A percentile compares a stretch with the other conserved stretches of the same genome.
phyloP scores from a whole-genome alignment of 2,113 vertebrate species.

The Holacanthus passer region DNA sequence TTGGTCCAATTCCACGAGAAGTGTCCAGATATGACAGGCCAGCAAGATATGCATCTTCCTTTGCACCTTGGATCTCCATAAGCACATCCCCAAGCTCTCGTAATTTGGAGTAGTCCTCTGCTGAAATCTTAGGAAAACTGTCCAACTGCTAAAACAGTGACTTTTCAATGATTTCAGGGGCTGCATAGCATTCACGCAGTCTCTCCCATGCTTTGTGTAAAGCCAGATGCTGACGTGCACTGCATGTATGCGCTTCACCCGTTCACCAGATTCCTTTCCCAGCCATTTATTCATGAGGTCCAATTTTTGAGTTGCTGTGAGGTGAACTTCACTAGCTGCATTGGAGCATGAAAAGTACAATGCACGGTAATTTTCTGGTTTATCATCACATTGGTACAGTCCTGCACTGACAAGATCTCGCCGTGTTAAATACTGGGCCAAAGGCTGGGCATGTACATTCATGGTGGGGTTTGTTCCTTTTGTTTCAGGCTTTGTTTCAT shows the following conservation, averaged over 20 bases:
- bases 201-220: slow-evolving; percentile 6
- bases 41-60: background rate
- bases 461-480: too few species aligned
- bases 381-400: too few species aligned
- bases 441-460: too few species aligned
- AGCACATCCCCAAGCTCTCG: slow-evolving; percentile 1
- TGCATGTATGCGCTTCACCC: background rate
- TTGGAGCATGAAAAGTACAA: slow-evolving; percentile 4
- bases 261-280: background rate
- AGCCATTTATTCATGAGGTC: slow-evolving; percentile 16
- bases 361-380: background rate
- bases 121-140: background rate
- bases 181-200: slow-evolving; percentile 7
- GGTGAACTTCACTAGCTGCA: background rate
- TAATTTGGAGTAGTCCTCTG: background rate
- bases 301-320: background rate
- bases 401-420: too few species aligned
- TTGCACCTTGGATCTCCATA: background rate
- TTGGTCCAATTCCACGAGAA: background rate
- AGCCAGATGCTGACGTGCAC: background rate
- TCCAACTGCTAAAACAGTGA: background rate
- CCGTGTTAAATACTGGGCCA: too few species aligned
- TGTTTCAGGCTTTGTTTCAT: too few species aligned
- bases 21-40: background rate
- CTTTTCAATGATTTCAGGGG: slow-evolving; percentile 5